Evolutionary conservation across 1,140 invertebrate species (phyloP).

Genomic region (Danaus melanippus): DNA sequence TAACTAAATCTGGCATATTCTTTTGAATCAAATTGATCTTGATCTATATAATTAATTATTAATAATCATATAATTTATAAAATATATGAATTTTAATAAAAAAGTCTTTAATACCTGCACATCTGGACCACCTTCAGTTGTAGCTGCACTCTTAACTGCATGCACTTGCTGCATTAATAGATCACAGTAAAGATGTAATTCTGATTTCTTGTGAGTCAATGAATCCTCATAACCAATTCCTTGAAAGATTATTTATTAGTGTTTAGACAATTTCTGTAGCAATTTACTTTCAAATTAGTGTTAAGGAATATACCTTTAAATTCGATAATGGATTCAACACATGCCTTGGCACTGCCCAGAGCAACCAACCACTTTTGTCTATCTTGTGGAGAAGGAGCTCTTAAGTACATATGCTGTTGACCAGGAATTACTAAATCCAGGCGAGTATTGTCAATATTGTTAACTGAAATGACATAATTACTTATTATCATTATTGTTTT

Average conservation of each 20-base stretch:
- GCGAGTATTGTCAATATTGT: conserved; percentile 79
- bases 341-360: conserved; percentile 85
- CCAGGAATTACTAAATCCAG: conserved; percentile 86
- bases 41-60: too few species aligned
- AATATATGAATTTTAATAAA: too few species aligned
- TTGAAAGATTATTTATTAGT: conserved; percentile 12
- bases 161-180: conserved; percentile 89
- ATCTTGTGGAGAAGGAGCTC: conserved; percentile 82
- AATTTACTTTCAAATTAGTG: background rate
- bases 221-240: conserved; percentile 49
- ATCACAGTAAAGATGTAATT: conserved; percentile 86
- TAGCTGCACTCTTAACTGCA: conserved; percentile 80
- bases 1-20: background rate
- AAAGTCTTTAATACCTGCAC: conserved; percentile 68
- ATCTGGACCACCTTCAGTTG: conserved; percentile 73
- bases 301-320: conserved; percentile 34
- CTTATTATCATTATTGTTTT: conserved; percentile 4
- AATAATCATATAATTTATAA: too few species aligned
- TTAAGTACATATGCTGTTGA: conserved; percentile 86
- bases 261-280: background rate
- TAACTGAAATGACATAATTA: conserved; percentile 72
- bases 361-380: conserved; percentile 87
- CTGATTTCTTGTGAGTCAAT: conserved; percentile 81
- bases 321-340: conserved; percentile 68
- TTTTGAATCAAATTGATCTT: too few species aligned